Evolutionary conservation across 1,140 invertebrate species (phyloP).

Genomic region (Drosophila trapezifrons): DNA sequence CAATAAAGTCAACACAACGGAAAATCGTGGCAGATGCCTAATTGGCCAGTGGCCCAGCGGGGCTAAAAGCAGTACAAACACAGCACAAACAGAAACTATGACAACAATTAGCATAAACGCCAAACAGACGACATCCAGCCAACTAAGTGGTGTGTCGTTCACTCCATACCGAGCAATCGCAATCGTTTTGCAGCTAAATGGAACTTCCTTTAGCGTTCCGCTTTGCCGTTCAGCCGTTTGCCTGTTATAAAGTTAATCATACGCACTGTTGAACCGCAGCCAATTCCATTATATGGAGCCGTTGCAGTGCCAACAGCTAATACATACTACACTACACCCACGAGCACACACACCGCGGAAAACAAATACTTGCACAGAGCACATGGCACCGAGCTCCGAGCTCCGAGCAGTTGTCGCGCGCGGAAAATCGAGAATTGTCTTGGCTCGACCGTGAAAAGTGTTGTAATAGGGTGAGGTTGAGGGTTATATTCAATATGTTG

Average conservation of each 20-base stretch:
- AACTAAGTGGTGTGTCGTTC: conserved; percentile 7
- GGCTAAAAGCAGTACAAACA: background rate
- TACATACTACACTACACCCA: conserved; percentile 4
- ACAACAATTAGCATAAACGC: conserved; percentile 44
- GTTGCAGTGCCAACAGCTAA: conserved; percentile 43
- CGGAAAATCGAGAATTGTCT: conserved; percentile 36
- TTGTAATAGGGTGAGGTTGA: conserved; percentile 37
- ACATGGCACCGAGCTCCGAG: background rate
- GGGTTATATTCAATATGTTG: conserved; percentile 40
- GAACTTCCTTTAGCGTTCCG: conserved; percentile 20
- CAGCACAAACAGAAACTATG: conserved; percentile 25
- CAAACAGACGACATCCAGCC: conserved; percentile 11
- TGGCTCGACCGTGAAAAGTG: conserved; percentile 45
- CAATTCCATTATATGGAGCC: conserved; percentile 49
- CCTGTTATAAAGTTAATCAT: conserved; percentile 51
- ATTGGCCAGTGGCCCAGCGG: conserved; percentile 28
- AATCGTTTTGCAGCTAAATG: conserved; percentile 20
- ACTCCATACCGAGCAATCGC: background rate
- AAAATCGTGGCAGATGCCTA: conserved; percentile 23
- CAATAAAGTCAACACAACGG: conserved; percentile 43
- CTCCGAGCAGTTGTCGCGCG: conserved; percentile 30
- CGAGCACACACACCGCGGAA: background rate
- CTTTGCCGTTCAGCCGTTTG: conserved; percentile 14
- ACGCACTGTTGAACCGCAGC: conserved; percentile 58
- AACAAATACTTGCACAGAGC: conserved; percentile 23